Evolutionary conservation across 2,888 invertebrate genomes (phyloP).

Genomic region (Acanthopleura granulata): DNA sequence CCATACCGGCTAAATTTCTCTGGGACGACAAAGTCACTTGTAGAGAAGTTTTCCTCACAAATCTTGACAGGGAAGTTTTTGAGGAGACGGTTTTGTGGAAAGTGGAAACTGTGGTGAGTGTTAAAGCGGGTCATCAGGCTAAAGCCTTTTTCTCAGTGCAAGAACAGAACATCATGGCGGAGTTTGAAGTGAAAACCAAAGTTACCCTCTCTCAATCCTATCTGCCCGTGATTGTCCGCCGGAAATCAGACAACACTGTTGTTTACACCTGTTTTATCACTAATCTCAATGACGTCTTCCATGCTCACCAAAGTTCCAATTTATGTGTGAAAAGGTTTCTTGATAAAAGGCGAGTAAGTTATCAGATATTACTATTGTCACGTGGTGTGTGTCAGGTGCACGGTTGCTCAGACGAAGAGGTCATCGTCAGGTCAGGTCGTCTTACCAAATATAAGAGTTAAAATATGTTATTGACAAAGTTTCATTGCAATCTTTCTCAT

Average conservation of each 20-base stretch:
- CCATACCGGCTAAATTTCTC: neutral
- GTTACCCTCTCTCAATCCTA: neutral
- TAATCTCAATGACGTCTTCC: neutral
- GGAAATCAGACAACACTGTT: slow-evolving; percentile 1
- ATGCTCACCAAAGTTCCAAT: neutral
- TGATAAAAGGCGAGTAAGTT: neutral
- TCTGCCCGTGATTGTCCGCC: neutral
- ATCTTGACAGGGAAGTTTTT: neutral
- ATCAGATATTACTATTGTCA: neutral
- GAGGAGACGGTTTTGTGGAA: neutral
- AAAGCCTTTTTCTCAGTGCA: neutral
- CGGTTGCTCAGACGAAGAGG: neutral
- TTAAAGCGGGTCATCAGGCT: slow-evolving; percentile 3
- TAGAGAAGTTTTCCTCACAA: neutral
- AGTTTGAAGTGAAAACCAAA: slow-evolving; percentile 10
- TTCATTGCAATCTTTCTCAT: too few relatives aligned
- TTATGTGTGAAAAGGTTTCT: neutral
- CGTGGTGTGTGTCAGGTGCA: neutral
- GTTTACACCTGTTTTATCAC: slow-evolving; percentile 12
- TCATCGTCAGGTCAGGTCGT: neutral
- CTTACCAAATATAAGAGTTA: too few relatives aligned
- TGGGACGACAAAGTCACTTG: neutral
- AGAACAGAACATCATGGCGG: neutral
- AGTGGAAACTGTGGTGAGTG: neutral
- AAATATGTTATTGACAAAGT: too few relatives aligned